Evolutionary conservation across 2,888 invertebrate genomes (phyloP), one percentile per base, ranked within the genome.

Genomic region (Nephrotoma guestfalica): DNA sequence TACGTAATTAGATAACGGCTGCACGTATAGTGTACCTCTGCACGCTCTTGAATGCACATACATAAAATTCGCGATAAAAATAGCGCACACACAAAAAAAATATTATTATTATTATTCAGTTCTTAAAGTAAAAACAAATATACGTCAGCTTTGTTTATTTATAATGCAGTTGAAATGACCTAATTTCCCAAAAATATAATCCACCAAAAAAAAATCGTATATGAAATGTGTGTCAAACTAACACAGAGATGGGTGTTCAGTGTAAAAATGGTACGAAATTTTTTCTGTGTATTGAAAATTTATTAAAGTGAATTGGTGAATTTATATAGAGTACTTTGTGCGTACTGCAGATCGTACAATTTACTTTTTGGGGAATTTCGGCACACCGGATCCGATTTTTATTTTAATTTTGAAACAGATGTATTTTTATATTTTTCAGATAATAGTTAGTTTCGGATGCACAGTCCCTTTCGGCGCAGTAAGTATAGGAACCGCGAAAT

Each of bases 121-220:
- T 84, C 18, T 71, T 7, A 84, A 84, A 84, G 41, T 42, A 41
- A 84, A 84, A 84, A 84, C 42, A 84, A 84, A 84, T 41, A 84
- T 84, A 84, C 84, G 84, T 84, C 84, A 84, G 84, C 47, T 45
- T 86, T 86, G 51, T 86, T 86, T 86, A 51, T 51, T 86, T 86
- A n/a, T 86, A 30, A 86, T 86, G 86, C 86, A 86, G 57, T 86
- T 86, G 51, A 86, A 86, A 57, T 86, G 86, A 86, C 86, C 86
- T 57, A 86, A 86, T 86, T 86, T 9, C 40, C 43, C 51, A 86
- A 86, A 86, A 57, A 86, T 40, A 51, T 15, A 86, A 71, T 71
- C 11, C 30, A 86, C 86, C 30, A 86, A 86, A 40, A 30, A n/a
- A 84, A 71, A 71, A 43, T 43, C 11, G 43, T 43, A 30, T 71